Evolutionary conservation across 1,140 invertebrate species (phyloP).

Genomic region (Thereuonema tuberculata): DNA sequence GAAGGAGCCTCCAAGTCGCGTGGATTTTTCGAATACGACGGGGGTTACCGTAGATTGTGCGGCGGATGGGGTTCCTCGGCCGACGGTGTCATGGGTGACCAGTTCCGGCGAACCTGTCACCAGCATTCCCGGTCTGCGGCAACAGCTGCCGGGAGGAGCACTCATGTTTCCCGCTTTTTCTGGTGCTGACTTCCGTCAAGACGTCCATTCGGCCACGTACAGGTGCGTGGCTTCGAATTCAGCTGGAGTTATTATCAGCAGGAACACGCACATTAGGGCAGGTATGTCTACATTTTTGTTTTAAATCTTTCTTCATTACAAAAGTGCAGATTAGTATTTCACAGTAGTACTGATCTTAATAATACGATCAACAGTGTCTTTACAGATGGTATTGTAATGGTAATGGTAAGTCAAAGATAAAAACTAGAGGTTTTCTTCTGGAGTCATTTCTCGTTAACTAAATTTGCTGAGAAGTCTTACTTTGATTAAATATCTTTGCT

Average conservation of each 20-base stretch:
- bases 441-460: too few species aligned
- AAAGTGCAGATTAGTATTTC: too few species aligned
- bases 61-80: conserved; percentile 73
- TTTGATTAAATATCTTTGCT: too few species aligned
- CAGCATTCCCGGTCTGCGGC: conserved; percentile 71
- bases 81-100: conserved; percentile 83
- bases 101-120: conserved; percentile 73
- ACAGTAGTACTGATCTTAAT: too few species aligned
- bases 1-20: conserved; percentile 73
- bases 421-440: too few species aligned
- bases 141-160: conserved; percentile 42
- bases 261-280: conserved; percentile 64
- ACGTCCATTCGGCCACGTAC: conserved; percentile 33
- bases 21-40: conserved; percentile 87
- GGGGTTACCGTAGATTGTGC: conserved; percentile 84
- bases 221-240: conserved; percentile 57
- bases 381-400: too few species aligned
- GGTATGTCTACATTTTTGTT: too few species aligned
- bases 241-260: conserved; percentile 60
- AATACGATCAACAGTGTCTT: too few species aligned
- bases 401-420: too few species aligned
- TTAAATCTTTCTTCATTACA: too few species aligned
- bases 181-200: conserved; percentile 23
- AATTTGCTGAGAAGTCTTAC: too few species aligned
- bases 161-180: conserved; percentile 32